These are phyloP conservation scores for Drosophila bipectinata DNA, from an alignment of 1,140 invertebrate genomes.

Conservation along the genomic window DNA sequence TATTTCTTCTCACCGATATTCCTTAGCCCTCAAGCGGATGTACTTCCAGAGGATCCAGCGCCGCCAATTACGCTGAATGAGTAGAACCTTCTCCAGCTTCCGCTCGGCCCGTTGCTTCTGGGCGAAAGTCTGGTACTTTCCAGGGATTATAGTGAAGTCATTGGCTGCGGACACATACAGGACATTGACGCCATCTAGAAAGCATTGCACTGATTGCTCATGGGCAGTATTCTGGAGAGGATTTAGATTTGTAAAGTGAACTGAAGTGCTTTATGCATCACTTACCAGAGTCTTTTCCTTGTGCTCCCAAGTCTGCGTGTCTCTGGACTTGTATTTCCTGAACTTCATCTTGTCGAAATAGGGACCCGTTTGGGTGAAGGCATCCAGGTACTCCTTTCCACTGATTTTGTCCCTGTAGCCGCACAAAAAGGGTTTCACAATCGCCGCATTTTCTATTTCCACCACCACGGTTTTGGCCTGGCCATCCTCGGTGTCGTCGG, in stretches of 20 bases:
- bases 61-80: constrained; percentile 81
- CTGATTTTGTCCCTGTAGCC: constrained; percentile 85
- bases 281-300: constrained; percentile 71
- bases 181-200: constrained; percentile 72
- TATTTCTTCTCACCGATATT: constrained; percentile 72
- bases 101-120: constrained; percentile 65
- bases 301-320: constrained; percentile 74
- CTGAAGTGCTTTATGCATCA: not conserved
- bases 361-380: constrained; percentile 87
- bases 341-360: constrained; percentile 70
- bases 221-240: constrained; percentile 68
- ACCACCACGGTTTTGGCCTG: constrained; percentile 84
- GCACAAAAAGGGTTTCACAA: constrained; percentile 86
- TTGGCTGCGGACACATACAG: constrained; percentile 59
- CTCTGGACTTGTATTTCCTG: constrained; percentile 70
- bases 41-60: constrained; percentile 72
- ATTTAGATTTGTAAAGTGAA: not conserved
- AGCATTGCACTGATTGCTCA: constrained; percentile 77
- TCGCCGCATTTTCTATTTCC: constrained; percentile 85
- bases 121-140: constrained; percentile 74
- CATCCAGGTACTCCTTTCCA: constrained; percentile 85
- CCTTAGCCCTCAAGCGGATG: constrained; percentile 76
- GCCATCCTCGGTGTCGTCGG: constrained; percentile 75
- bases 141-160: constrained; percentile 67
- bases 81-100: constrained; percentile 67